A percentile compares a stretch with the other conserved stretches of the same genome.
phyloP scores from a whole-genome alignment of 2,113 vertebrate genomes.

The Nanorana parkeri region DNA sequence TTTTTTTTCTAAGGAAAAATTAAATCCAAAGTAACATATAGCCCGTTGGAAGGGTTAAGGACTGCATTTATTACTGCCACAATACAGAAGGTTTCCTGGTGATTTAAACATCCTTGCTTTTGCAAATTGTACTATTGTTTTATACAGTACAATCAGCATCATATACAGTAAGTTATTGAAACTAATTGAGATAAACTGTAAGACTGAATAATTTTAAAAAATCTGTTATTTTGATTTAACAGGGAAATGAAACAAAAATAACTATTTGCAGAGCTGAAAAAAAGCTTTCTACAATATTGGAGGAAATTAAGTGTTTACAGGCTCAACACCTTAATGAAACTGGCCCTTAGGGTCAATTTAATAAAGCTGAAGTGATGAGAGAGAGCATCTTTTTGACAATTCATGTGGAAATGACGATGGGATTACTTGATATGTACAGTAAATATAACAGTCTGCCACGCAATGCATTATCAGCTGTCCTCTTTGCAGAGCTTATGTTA shows the following conservation, averaged over 20 bases:
- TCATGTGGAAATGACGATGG: slow-evolving; percentile 8
- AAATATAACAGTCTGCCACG: slow-evolving; percentile 13
- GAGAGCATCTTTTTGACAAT: slow-evolving; percentile 27
- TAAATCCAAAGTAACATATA: no score
- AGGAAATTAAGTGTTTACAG: not conserved
- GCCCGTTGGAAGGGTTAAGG: no score
- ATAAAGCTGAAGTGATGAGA: slow-evolving; percentile 34
- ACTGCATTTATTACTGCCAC: no score
- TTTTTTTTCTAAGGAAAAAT: no score
- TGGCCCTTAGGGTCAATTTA: slow-evolving; percentile 39
- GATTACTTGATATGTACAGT: slow-evolving; percentile 19
- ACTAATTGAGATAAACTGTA: no score
- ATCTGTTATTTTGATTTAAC: no score
- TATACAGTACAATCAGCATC: no score
- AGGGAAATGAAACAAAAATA: not conserved
- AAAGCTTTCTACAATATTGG: not conserved
- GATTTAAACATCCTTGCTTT: no score
- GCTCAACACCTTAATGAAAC: slow-evolving; percentile 23
- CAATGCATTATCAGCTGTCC: slow-evolving; percentile 13
- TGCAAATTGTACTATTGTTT: no score
- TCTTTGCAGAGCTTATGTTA: not conserved
- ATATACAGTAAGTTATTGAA: no score
- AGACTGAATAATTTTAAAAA: no score
- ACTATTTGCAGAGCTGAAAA: not conserved
- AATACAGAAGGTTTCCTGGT: no score